Base-by-base conservation (phyloP, 2,797 vertebrate genomes). In the Sebastes kiyomatsui region DNA sequence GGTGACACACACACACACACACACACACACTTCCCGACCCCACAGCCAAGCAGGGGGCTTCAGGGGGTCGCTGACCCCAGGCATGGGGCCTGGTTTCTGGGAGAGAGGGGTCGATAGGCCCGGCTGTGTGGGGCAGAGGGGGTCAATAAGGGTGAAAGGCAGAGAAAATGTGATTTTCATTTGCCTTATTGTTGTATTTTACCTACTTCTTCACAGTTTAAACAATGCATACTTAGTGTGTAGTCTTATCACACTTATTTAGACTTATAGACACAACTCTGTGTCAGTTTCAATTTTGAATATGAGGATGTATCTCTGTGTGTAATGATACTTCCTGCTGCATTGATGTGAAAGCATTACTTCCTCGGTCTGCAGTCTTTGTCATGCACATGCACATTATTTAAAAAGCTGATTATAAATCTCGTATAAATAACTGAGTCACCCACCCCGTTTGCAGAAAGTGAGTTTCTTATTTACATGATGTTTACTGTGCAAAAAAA, bases 51-150 rank as follows among this genome's bases (percentile, higher is more conserved):
- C 83, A 75, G 90, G 85, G 85, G 83, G 80, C 86, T 80, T 77
- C 84, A 12, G 65, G 27, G 78, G 79, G 81, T 77, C 67, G 72
- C 55, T 84, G 90, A 93, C 88, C 92, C 88, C 84, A 10, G 72
- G 87, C 89, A 38, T 82, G 84, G 87, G 82, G 67, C 83, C 86
- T 90, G 83, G 92, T 93, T 92, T 82, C 77, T 85, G 67, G 75
- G 83, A 75, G 67, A 74, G 67, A 83, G 72, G 69, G 86, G 88
- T 93, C 75, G 86, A 88, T 89, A 61, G 62, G 85, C 82, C 67
- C 18, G 59, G 61, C 76, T 66, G 70, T 82, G 77, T 33, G 59
- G 59, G 32, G 72, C 28, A 27, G 59, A 27, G 68, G 46, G 74
- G 64, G 84, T 90, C 81, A 81, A 83, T 75, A 75, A 1, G 65